phyloP scores from a whole-genome alignment of 1,140 invertebrate genomes.

The Ips typographus region DNA sequence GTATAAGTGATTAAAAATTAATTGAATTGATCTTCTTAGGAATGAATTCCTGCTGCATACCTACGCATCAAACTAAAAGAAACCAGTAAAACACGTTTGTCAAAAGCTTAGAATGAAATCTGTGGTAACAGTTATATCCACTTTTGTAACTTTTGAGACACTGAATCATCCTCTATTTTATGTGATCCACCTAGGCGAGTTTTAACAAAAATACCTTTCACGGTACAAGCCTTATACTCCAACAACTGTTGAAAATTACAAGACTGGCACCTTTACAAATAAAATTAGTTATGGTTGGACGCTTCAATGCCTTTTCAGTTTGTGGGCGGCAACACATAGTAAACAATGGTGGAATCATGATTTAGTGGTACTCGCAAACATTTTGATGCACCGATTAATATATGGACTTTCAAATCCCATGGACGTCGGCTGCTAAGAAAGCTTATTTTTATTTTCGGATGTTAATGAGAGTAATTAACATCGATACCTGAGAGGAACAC shows the following conservation, averaged over 20 bases:
- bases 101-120: background rate
- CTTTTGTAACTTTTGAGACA: background rate
- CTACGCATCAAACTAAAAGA: background rate
- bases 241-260: slow-evolving; percentile 21
- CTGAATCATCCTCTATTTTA: background rate
- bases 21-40: too few relatives aligned
- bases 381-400: slow-evolving; percentile 2
- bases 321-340: slow-evolving; percentile 26
- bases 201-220: background rate
- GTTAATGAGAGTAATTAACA: background rate
- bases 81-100: background rate
- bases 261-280: slow-evolving; percentile 29
- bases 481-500: too few relatives aligned
- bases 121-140: background rate
- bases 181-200: background rate
- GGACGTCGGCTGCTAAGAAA: background rate
- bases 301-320: slow-evolving; percentile 20
- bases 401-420: background rate
- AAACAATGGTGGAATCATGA: slow-evolving; percentile 29
- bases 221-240: slow-evolving; percentile 5
- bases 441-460: background rate
- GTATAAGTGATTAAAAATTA: too few relatives aligned
- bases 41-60: too few relatives aligned
- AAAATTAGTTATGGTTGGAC: slow-evolving; percentile 33
- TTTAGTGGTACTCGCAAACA: slow-evolving; percentile 10